These are phyloP conservation scores for Herpetotheres cachinnans DNA, from an alignment of 2,113 vertebrate species.

Conservation along the genomic window DNA sequence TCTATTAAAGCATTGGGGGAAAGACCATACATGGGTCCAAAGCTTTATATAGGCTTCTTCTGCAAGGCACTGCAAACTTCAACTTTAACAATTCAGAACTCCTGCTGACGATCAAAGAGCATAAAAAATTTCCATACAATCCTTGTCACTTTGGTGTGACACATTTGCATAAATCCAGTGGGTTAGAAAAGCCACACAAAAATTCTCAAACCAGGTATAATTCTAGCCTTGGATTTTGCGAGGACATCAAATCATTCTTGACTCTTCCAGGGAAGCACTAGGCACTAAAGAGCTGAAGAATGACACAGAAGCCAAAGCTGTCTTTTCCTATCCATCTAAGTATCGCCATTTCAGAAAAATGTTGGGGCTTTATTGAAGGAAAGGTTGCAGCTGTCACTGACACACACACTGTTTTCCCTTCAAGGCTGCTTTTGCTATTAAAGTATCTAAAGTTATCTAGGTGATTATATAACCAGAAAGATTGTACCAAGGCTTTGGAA, in stretches of 20 bases:
- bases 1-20: not conserved
- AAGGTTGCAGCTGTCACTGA: not conserved
- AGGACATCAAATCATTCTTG: not conserved
- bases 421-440: not conserved
- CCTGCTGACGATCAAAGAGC: not conserved
- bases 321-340: not conserved
- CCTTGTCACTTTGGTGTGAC: not conserved
- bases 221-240: not conserved
- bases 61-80: not conserved
- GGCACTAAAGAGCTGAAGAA: not conserved
- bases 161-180: not conserved
- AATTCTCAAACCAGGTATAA: not conserved
- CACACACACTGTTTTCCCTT: not conserved
- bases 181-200: not conserved
- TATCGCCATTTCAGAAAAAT: not conserved
- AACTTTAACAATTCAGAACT: not conserved
- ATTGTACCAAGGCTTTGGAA: not conserved
- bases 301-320: not conserved
- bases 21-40: not conserved
- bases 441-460: not conserved
- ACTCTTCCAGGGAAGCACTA: not conserved
- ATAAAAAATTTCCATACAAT: not conserved
- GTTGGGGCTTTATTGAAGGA: accelerated
- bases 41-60: not conserved
- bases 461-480: not conserved